Evolutionary conservation across 2,888 invertebrate genomes (phyloP), one percentile per base, ranked within the genome.

Genomic region (Philhelius pedissequus): DNA sequence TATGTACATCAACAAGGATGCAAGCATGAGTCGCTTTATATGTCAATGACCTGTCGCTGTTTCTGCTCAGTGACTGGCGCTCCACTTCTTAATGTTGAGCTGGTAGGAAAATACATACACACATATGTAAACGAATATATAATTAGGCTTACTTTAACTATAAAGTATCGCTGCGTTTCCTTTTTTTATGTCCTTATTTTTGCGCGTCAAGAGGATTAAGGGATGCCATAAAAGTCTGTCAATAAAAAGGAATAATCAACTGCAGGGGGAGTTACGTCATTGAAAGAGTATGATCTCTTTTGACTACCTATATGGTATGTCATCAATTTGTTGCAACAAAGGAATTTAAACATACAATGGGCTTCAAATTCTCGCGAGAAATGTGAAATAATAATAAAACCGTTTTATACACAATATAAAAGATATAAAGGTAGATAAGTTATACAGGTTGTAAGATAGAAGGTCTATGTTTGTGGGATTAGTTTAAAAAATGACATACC

Each of bases 41-140:
- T 73, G 82, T 69, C 82, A 82, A 82, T 71, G 82, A 82, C 60
- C 82, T 68, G 64, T 30, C 64, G n/a, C 20, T 64, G 64, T 43
- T 22, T 69, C 25, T 25, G 20, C 22, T 66, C 48, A 48, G 50
- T 60, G 56, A 60, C 60, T 56, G 58, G 50, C 40, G 45, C 50
- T 77, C 43, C 58, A 60, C 56, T 56, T 15, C 13, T 35, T 32
- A 27, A n/a, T n/a, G n/a, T n/a, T n/a, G n/a, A n/a, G n/a, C 5
- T 38, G 32, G 40, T 62, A 35, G 9, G 38, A 15, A 35, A n/a
- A n/a, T n/a, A n/a, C n/a, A n/a, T n/a, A n/a, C n/a, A n/a, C n/a
- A n/a, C n/a, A n/a, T 32, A 35, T 54, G 60, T 62, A 62, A 62
- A 50, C 25, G 52, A 18, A 62, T 35, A 60, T 35, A 25, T 45